A percentile compares a stretch with the other conserved stretches of the same genome.
Conservation (phyloP, 2,888 invertebrate species). For the Oscheius sp. region DNA sequence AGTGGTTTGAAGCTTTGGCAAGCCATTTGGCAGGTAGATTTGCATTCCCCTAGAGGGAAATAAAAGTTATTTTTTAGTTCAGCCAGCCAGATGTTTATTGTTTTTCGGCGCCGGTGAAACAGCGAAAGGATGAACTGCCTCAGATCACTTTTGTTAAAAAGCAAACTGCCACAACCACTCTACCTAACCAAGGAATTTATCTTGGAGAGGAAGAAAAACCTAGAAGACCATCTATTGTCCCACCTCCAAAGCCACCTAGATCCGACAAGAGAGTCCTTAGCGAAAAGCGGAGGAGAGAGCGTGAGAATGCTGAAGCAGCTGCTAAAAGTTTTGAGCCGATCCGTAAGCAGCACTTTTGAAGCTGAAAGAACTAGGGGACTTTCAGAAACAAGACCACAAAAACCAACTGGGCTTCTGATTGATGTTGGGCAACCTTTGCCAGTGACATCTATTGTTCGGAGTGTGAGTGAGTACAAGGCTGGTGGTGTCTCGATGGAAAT, state of each 20-base stretch:
- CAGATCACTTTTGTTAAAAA: conserved; percentile 51
- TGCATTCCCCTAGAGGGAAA: no score
- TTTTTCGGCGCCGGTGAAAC: conserved; percentile 92
- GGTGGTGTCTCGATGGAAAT: conserved; percentile 39
- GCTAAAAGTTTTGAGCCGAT: neutral
- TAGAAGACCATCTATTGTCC: conserved; percentile 52
- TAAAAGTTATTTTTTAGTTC: conserved; percentile 55
- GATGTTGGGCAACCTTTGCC: conserved; percentile 33
- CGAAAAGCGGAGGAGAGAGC: conserved; percentile 50
- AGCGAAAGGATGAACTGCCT: conserved; percentile 72
- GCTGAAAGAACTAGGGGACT: neutral
- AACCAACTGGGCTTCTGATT: conserved; percentile 24
- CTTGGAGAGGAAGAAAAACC: conserved; percentile 55
- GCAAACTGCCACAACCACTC: conserved; percentile 32
- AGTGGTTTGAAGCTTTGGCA: conserved; percentile 68
- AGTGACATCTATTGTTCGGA: conserved; percentile 67
- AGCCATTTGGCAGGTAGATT: conserved; percentile 63
- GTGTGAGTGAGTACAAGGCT: conserved; percentile 67
- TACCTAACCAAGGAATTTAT: conserved; percentile 59
- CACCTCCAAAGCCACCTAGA: conserved; percentile 67
- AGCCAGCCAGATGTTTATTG: conserved; percentile 91
- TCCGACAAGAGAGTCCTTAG: conserved; percentile 59
- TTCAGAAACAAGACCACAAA: conserved; percentile 13
- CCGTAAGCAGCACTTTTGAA: neutral
- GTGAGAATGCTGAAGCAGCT: conserved; percentile 14